Conservation (phyloP, 2,113 vertebrate genomes). For the Axis porcinus region DNA sequence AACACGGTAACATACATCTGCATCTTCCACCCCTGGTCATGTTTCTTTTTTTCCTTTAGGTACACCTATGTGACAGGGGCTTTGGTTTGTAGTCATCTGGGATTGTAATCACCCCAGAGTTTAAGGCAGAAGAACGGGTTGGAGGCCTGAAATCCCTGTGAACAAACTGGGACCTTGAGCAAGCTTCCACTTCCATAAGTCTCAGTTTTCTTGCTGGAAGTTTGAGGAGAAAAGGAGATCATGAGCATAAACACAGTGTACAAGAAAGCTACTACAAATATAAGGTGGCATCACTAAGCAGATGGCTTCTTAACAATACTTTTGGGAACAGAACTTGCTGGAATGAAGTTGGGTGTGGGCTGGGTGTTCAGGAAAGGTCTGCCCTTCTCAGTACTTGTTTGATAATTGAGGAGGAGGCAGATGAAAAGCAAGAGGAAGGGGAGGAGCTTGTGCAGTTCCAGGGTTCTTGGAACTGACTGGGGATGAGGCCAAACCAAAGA, state of each 20-base stretch:
- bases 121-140: not conserved
- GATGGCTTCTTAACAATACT: not conserved
- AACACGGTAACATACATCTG: not conserved
- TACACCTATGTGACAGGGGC: not conserved
- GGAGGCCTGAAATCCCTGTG: not conserved
- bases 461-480: not conserved
- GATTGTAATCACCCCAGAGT: not conserved
- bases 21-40: not conserved
- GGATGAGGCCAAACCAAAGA: not conserved
- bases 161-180: not conserved
- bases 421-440: not conserved
- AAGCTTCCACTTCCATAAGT: not conserved
- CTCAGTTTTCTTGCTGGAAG: not conserved
- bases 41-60: not conserved
- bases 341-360: not conserved
- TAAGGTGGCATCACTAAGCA: not conserved
- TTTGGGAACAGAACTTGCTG: not conserved
- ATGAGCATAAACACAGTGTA: not conserved
- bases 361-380: not conserved
- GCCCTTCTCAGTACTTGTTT: not conserved
- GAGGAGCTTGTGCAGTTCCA: not conserved
- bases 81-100: not conserved
- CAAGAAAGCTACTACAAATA: not conserved
- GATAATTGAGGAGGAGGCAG: not conserved
- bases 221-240: not conserved